Base-by-base conservation (phyloP, 1,140 invertebrate genomes). In the Phymastichus coffea region DNA sequence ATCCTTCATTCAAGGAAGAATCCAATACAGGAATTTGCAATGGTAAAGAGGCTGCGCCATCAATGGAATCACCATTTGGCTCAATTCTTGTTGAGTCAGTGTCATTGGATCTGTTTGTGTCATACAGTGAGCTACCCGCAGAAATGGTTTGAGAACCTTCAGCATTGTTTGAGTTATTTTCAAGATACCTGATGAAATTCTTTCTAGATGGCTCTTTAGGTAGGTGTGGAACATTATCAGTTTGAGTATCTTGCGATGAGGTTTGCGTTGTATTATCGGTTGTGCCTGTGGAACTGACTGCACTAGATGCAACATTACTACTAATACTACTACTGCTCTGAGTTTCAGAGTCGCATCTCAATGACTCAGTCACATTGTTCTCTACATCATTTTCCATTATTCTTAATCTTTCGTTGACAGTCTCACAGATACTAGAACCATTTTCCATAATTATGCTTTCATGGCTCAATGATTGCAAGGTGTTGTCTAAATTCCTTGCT, bases 401-500 rank as follows among this genome's bases (percentile, higher is more conserved):
- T 55, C 43, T 41, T 28, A 38, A 41, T 41, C 33, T 49, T 0
- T 30, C 35, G n/a, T 14, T 26, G 37, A 12, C 52, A 54, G 17
- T 41, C 1, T 48, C 52, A 9, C 37, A 20, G 9, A 9, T 54
- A 20, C 23, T 53, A 1, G 20, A n/a, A 49, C 12, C 52, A 49
- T 61, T 55, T 46, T 57, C 53, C 47, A 52, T 51, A 3, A 56
- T 57, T 15, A 47, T 25, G 26, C 37, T 9, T 2, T 56, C 60
- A 15, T 20, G 38, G 43, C 57, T 58, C 23, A 63, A 37, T 14
- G 55, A 61, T 49, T 55, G 37, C 46, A 59, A 20, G 20, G 51
- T 37, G 55, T 71, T 66, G 6, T 65, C 66, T 47, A 65, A 67
- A 47, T 68, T 67, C 37, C 61, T 65, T 23, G 52, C 52, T n/a